Percentiles rank a stretch among this genome's conserved stretches.
phyloP scores from a whole-genome alignment of 2,113 vertebrate species.

The Varanus salvator region DNA sequence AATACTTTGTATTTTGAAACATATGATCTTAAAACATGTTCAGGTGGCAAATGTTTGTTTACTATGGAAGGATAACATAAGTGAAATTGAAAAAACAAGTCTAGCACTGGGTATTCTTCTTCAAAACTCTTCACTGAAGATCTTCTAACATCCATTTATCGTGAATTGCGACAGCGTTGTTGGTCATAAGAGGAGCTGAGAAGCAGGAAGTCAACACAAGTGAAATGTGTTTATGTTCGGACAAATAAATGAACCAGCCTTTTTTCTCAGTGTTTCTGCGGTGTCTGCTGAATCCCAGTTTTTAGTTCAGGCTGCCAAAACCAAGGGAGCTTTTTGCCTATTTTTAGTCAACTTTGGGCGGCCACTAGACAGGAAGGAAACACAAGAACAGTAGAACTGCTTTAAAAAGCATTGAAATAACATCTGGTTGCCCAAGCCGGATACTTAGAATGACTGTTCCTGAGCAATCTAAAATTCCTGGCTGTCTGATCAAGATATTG shows the following conservation, averaged over 20 bases:
- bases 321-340: not conserved
- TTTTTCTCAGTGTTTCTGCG: not conserved
- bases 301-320: conserved; percentile 21
- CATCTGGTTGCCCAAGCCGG: conserved; percentile 21
- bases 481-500: not conserved
- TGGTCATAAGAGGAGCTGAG: conserved; percentile 9
- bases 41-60: not conserved
- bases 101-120: not conserved
- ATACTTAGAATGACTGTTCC: not conserved
- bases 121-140: not conserved
- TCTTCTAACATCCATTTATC: conserved; percentile 11
- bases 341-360: conserved; percentile 21
- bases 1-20: not conserved
- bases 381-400: not conserved
- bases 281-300: not conserved
- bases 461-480: conserved; percentile 19
- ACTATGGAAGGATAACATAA: not conserved
- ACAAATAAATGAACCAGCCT: not conserved
- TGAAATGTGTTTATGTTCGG: not conserved
- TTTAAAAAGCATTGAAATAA: conserved; percentile 17
- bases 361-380: conserved; percentile 31
- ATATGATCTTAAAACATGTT: not conserved
- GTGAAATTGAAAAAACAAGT: not conserved
- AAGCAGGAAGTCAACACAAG: not conserved
- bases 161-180: not conserved